Conservation (phyloP, 2,888 invertebrate species). For the Dicycla oo region DNA sequence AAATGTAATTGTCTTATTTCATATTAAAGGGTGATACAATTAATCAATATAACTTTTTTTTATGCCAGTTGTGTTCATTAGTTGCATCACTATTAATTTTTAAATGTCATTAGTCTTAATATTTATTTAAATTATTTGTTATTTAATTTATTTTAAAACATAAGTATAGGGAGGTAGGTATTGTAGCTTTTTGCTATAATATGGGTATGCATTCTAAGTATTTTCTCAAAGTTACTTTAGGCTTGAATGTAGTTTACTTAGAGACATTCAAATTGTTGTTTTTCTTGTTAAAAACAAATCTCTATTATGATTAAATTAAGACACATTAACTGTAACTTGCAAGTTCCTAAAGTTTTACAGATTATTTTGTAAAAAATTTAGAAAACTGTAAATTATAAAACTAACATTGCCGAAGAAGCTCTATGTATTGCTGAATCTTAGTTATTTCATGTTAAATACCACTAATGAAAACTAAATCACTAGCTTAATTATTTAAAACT, state of each 20-base stretch:
- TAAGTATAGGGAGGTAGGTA: background rate
- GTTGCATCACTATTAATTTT: background rate
- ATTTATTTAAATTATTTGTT: slow-evolving; percentile 5
- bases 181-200: background rate
- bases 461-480: background rate
- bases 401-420: background rate
- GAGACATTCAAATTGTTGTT: background rate
- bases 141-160: slow-evolving; percentile 8
- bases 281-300: background rate
- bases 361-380: too few species aligned
- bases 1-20: background rate
- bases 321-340: too few species aligned
- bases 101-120: background rate
- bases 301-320: background rate
- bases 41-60: background rate
- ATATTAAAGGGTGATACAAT: background rate
- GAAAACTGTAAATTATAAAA: background rate
- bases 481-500: background rate
- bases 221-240: background rate
- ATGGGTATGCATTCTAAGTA: background rate
- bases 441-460: background rate
- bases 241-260: background rate
- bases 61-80: background rate
- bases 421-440: background rate
- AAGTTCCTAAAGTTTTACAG: background rate